These are phyloP conservation scores for Hylaea fasciaria DNA, from an alignment of 2,888 invertebrate genomes.

Conservation along the genomic window DNA sequence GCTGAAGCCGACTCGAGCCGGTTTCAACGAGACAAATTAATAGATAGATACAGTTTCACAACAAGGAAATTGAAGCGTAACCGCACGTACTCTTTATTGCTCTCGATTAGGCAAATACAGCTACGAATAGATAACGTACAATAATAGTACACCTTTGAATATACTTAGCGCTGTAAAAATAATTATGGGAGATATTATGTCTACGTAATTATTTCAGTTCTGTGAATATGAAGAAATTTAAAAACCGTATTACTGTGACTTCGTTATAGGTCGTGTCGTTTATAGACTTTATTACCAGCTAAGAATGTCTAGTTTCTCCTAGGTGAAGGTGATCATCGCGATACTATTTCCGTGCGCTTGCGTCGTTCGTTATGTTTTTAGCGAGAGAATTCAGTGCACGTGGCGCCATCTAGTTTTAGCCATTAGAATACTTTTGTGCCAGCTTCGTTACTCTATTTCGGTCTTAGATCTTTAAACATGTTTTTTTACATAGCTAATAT, in stretches of 20 bases:
- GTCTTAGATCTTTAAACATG: slow-evolving; percentile 53
- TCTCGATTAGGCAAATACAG: slow-evolving; percentile 57
- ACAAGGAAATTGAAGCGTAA: slow-evolving; percentile 66
- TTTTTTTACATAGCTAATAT: slow-evolving; percentile 46
- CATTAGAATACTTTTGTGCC: slow-evolving; percentile 63
- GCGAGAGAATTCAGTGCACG: slow-evolving; percentile 48
- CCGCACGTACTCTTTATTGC: slow-evolving; percentile 56
- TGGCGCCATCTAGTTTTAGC: slow-evolving; percentile 77
- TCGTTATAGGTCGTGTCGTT: neutral
- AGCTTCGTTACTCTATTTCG: slow-evolving; percentile 76
- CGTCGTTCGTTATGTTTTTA: slow-evolving; percentile 64
- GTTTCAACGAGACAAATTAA: slow-evolving; percentile 74
- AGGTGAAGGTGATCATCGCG: slow-evolving; percentile 81
- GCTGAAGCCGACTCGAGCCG: slow-evolving; percentile 59
- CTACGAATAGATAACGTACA: slow-evolving; percentile 2
- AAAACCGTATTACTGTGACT: neutral
- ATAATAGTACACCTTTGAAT: neutral
- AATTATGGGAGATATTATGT: neutral
- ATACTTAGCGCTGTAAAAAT: neutral
- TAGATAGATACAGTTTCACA: slow-evolving; percentile 60
- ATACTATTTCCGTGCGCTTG: slow-evolving; percentile 80
- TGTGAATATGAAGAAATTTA: neutral
- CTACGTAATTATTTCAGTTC: neutral
- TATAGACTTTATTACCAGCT: neutral
- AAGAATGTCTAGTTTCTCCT: slow-evolving; percentile 63